Evolutionary conservation across 1,140 invertebrate species (phyloP), one percentile per base, ranked within the genome.

Genomic region (Melipona quadrifasciata): DNA sequence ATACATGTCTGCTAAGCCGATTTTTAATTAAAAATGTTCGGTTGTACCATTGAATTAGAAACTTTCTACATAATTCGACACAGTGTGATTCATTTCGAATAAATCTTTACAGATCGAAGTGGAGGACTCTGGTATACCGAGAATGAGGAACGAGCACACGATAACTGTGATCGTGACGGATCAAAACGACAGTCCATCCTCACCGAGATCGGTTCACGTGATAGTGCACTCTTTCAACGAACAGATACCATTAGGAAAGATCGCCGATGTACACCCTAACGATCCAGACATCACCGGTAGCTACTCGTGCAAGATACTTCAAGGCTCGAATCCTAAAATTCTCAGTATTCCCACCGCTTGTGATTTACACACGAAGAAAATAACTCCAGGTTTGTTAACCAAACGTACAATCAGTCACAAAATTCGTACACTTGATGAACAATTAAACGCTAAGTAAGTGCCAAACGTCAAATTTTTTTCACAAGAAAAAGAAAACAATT

Each of bases 151-250:
- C 16, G 96, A 97, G 89, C 97, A 97, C 90, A 95, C 95, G 19
- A 95, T 99, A 27, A 96, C 95, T 17, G 96, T 99, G 39, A 96
- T 96, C 65, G 96, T 99, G 6, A 92, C 97, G 11, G 99, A 99
- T 94, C 97, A 98, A 93, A 99, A 99, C 94, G 98, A 99, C 91
- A 98, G 97, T 92, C 98, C 98, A 11, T 98, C 98, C 0, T 96
- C 96, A 24, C 95, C 98, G 16, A 96, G 98, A 87, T 97, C 97
- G 31, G 97, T 98, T 2, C 97, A 97, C 87, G 96, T 99, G 34
- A 94, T 98, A 47, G 96, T 99, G 14, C 96, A 97, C 91, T 95
- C 97, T 0, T 97, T 97, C 87, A 97, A 97, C 90, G 96, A 96
- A 73, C 95, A 95, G 74, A 96, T 95, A 88, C 97, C 97, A 0